Conservation (phyloP, 2,797 vertebrate genomes). For the Allobates femoralis region DNA sequence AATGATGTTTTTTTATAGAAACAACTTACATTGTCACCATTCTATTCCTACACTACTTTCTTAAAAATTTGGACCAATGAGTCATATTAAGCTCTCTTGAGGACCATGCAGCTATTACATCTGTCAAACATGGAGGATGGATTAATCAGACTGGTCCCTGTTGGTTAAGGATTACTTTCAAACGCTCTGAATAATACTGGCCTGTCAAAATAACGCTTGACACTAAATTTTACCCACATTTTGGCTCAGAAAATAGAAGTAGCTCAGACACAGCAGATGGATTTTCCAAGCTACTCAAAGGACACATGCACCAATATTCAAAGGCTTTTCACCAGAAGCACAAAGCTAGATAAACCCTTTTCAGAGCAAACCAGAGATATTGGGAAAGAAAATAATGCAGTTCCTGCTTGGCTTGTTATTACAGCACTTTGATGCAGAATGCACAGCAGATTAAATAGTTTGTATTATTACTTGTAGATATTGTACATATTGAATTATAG, state of each 20-base stretch:
- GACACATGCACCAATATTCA: slow-evolving; percentile 57
- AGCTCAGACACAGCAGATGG: slow-evolving; percentile 58
- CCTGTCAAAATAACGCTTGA: slow-evolving; percentile 61
- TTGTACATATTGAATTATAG: slow-evolving; percentile 57
- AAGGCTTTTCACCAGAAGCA: slow-evolving; percentile 59
- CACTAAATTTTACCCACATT: slow-evolving; percentile 59
- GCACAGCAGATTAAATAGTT: slow-evolving; percentile 59
- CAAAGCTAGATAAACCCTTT: slow-evolving; percentile 62
- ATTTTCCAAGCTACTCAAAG: slow-evolving; percentile 60
- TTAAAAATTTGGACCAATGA: slow-evolving; percentile 63
- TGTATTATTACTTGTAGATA: slow-evolving; percentile 61
- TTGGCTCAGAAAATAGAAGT: slow-evolving; percentile 56
- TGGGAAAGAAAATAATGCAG: slow-evolving; percentile 57
- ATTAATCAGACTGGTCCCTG: slow-evolving; percentile 60
- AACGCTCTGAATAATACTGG: slow-evolving; percentile 50
- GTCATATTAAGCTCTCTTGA: slow-evolving; percentile 55
- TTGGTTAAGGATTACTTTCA: slow-evolving; percentile 62
- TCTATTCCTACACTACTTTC: slow-evolving; percentile 44
- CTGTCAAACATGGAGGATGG: slow-evolving; percentile 63
- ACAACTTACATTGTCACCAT: slow-evolving; percentile 57
- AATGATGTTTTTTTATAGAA: slow-evolving; percentile 39
- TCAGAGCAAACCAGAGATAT: slow-evolving; percentile 57
- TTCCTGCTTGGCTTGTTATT: slow-evolving; percentile 57
- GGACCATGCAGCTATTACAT: slow-evolving; percentile 61
- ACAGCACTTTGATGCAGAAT: slow-evolving; percentile 55